These are phyloP conservation scores for Varroa destructor DNA, from an alignment of 1,140 invertebrate species.

Conservation along the genomic window DNA sequence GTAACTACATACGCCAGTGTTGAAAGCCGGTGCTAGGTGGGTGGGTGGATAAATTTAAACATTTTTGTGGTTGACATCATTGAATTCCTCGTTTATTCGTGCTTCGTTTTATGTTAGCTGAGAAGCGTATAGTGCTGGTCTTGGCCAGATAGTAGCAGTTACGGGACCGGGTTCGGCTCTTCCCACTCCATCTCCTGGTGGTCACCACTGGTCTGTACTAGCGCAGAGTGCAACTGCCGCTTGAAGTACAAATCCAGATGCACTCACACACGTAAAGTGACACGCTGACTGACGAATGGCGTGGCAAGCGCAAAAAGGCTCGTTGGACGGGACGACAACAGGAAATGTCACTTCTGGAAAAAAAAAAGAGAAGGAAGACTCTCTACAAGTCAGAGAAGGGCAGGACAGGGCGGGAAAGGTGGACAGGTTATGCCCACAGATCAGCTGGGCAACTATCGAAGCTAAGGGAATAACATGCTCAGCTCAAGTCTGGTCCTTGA, in stretches of 20 bases:
- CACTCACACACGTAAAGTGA: no score
- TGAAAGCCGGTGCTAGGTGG: not conserved
- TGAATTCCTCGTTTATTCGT: not conserved
- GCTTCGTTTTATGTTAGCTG: not conserved
- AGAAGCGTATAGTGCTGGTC: not conserved
- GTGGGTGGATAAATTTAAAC: constrained; percentile 11
- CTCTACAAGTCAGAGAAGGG: not conserved
- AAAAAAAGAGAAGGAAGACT: not conserved
- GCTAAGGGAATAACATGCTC: not conserved
- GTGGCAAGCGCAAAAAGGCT: no score
- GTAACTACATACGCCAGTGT: no score
- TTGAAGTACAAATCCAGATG: no score
- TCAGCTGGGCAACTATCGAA: not conserved
- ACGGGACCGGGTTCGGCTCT: not conserved
- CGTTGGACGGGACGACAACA: not conserved
- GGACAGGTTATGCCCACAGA: not conserved
- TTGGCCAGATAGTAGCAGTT: not conserved
- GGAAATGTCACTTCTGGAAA: constrained; percentile 28
- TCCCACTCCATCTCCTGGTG: no score
- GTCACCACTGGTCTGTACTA: no score
- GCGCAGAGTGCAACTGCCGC: no score
- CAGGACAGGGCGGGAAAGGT: not conserved
- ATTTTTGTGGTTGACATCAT: constrained; percentile 28
- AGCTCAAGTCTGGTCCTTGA: no score
- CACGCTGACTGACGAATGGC: no score